Base-by-base conservation (phyloP, 2,797 vertebrate species). In the Meda fulgida region DNA sequence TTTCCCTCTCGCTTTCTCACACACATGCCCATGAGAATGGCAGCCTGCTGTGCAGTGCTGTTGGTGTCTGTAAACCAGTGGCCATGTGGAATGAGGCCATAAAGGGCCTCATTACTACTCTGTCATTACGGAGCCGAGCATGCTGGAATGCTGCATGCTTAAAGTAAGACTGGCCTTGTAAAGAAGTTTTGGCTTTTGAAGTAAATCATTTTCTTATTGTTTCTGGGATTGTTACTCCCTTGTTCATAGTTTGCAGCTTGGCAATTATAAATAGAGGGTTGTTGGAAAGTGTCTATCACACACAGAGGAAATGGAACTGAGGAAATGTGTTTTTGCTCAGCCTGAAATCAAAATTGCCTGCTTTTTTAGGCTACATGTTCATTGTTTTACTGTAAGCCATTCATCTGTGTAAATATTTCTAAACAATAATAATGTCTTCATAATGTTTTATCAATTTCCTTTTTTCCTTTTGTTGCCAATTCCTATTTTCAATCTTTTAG, bases 111-210 rank as follows among this genome's bases (percentile, higher is more conserved):
- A 78, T 83, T 86, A 66, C 73, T 55, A 80, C 81, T 67, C 86
- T 87, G 84, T 87, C 82, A 89, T 87, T 89, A 90, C 29, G 11
- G 29, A 82, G 82, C 69, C 14, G 76, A 85, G 72, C 80, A 80
- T 83, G 83, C 84, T 43, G 79, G 81, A 83, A 69, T 71, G 55
- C 26, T 66, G 53, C 26, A 73, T 19, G 69, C 80, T 81, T 66
- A 18, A 81, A 84, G 83, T 85, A 83, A 29, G 63, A 80, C 79
- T 10, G n/a, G 66, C 77, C 84, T 87, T 86, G 76, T 85, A 81
- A 81, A 80, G 72, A 84, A 31, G 23, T 29, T 51, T 36, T 73
- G 76, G 58, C 71, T 83, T 85, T 87, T 85, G 71, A 86, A 83
- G 80, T 29, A 21, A 83, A 83, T 58, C 7, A 75, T 84, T 80